Evolutionary conservation across 2,797 vertebrate species (phyloP), one percentile per base, ranked within the genome.

Genomic region (Columba guinea): DNA sequence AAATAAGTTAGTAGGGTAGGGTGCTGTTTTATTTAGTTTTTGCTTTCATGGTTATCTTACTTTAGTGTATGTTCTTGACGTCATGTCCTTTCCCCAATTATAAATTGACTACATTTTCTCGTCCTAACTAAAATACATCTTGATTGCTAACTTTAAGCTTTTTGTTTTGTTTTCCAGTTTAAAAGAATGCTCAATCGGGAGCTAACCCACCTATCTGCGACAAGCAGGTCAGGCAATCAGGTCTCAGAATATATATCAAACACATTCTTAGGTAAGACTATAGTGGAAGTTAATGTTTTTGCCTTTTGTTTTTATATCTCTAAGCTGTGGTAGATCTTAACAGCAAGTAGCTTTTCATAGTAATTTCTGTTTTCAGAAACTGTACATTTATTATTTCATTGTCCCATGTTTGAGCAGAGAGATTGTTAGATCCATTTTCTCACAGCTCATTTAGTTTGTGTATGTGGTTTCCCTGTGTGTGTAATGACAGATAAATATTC

Each of bases 131-230:
- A 89, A 80, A 63, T 69, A 49, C 28, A 32, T 89, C 34, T 80
- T 87, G 28, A 44, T 67, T 3, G 9, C 51, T 94, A 87, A 97
- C 41, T 52, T 68, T 19, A 24, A 0, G 0, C 4, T 64, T 81
- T 77, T 56, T 70, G 85, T 87, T n/a, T 70, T 94, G 22, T 95
- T 95, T 98, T 98, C 92, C 97, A 99, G 99, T 99, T 99, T 97
- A 99, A 99, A 97, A 99, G 99, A 98, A 99, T 99, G 99, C 98
- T 99, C 93, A 99, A 99, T 97, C 98, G 99, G 95, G 99, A 99
- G 97, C 98, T 99, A 87, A 99, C 98, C 91, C 99, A 99, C 97
- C 98, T 99, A 67, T 99, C 99, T 74, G 99, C 99, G 98, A 99
- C 99, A 99, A 99, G 99, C 97, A 98, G 99, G 62, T 99, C 99